Conservation (phyloP, 2,113 vertebrate species). For the Camelus bactrianus region DNA sequence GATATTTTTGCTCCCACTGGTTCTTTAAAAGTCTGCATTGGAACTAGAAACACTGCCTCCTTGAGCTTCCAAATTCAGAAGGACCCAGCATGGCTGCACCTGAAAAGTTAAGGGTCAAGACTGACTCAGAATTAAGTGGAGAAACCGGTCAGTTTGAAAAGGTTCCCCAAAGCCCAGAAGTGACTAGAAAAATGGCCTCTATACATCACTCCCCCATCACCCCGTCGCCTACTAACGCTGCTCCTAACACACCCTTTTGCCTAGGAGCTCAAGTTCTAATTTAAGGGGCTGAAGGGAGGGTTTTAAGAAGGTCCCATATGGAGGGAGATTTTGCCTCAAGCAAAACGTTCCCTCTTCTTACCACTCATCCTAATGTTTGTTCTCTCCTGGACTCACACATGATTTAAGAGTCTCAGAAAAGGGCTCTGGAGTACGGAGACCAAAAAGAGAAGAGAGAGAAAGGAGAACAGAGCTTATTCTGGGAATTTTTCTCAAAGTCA, state of each 20-base stretch:
- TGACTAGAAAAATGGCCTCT: background rate
- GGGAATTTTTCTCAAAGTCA: background rate
- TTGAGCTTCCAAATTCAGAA: background rate
- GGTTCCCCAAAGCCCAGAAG: background rate
- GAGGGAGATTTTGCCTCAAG: background rate
- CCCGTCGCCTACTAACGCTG: background rate
- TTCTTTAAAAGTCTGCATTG: background rate
- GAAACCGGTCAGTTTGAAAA: background rate
- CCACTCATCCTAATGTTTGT: background rate
- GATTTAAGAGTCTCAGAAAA: constrained; percentile 8
- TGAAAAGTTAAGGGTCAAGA: background rate
- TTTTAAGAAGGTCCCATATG: background rate
- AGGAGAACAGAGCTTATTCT: background rate
- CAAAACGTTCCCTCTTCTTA: background rate
- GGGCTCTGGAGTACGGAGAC: background rate
- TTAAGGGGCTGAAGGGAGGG: background rate
- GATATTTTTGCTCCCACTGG: background rate
- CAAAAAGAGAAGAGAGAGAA: background rate
- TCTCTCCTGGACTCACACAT: background rate
- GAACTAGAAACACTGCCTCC: background rate
- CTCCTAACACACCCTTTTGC: background rate
- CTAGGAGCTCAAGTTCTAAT: background rate
- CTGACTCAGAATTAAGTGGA: background rate
- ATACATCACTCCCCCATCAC: background rate
- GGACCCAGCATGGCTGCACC: background rate